Base-by-base conservation (phyloP, 1,140 invertebrate species). In the Trachymyrmex septentrionalis region DNA sequence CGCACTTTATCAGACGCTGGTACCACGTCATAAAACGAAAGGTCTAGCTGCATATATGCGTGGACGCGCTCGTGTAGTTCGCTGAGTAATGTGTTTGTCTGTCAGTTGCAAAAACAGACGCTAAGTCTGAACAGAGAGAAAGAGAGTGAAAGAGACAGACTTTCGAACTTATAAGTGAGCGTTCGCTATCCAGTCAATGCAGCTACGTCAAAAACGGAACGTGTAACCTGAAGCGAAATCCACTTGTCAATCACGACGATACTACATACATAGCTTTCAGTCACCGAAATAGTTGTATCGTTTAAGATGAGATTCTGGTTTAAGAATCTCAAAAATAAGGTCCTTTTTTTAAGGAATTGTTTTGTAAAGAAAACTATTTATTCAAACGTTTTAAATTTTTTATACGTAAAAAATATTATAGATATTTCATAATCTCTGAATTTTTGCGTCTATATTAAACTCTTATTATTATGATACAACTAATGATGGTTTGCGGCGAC, bases 21-120 rank as follows among this genome's bases (percentile, higher is more conserved):
- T 27, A 38, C 10, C 38, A 67, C 38, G 24, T 84, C 80, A 19
- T 84, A 84, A 84, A 84, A 75, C 69, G 69, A 63, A 61, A 72
- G 21, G 66, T 69, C 30, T 50, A 16, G 48, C 14, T 72, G 21
- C 50, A 34, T 38, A 55, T 10, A 71, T 50, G 30, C 59, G 61
- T 61, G 44, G 7, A 44, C 34, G 77, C 19, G 53, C 2, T 6
- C 38, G 38, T 50, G 67, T n/a, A 75, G 55, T 19, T 73, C 59
- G 48, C 55, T 75, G 80, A 84, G 55, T 84, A 84, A 84, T 75
- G 80, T 82, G 80, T 84, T 84, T 73, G 55, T 82, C 77, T 67
- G 77, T 34, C 66, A 59, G 53, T 59, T 14, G 69, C 57, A 61
- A 75, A 61, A 73, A 75, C 34, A 57, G 27, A 59, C 67, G 55